Evolutionary conservation across 2,797 vertebrate species (phyloP), one percentile per base, ranked within the genome.

Genomic region (Girardinus metallicus): DNA sequence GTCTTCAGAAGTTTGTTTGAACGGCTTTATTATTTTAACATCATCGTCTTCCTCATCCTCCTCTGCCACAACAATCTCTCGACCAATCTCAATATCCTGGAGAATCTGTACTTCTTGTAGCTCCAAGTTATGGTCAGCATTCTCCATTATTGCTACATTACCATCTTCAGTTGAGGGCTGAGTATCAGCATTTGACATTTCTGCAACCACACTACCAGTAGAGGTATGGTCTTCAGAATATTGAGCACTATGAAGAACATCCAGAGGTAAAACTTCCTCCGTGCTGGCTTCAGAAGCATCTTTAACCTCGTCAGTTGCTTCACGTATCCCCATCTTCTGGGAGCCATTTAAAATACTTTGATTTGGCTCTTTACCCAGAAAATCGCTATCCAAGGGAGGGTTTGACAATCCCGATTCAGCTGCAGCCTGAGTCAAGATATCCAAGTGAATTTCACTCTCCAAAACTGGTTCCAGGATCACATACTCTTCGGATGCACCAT

Each of bases 21-120:
- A 83, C 29, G 89, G 74, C 15, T 87, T 92, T 78, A 93, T 82
- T 23, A 94, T 88, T 53, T 31, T 57, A 39, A 92, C 70, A 49
- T 93, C 88, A 70, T 81, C 9, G 44, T 94, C 91, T 71, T 92
- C 90, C 3, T 90, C 91, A 13, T 91, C 92, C 13, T 86, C 86
- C 70, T 90, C 91, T n/a, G 86, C 91, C 34, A 95, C 94, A 8
- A 93, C 85, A 23, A 95, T 89, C 88, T 95, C 95, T 62, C 86
- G 93, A 26, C 95, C 96, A 0, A 96, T 95, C 73, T 95, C 95
- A 15, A 95, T 92, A 26, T 95, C 92, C 43, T 94, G 92, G 62
- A 95, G 83, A 77, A 95, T 93, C 83, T 95, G 87, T 75, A 94
- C 86, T 36, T 93, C 91, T 73, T 92, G 92, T 4, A 93, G 55